Percentiles rank a stretch among this genome's conserved stretches.
Evolutionary conservation across 2,797 vertebrate species (phyloP).

Genomic region (Coreius guichenoti): DNA sequence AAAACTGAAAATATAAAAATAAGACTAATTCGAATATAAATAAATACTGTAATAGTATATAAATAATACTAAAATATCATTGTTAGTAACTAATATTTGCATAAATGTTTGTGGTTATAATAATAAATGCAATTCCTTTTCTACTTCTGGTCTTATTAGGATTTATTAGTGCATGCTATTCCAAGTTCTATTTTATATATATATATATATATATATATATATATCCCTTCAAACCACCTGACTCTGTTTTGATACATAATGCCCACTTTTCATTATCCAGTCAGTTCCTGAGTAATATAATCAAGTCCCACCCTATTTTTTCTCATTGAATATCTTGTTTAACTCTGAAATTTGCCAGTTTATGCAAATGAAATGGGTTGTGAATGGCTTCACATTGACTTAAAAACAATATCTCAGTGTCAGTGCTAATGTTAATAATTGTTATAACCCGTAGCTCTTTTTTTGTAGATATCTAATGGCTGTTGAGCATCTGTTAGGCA

Average conservation of each 20-base stretch:
- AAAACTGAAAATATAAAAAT: not conserved
- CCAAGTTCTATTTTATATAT: too few species aligned
- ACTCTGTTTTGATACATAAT: not conserved
- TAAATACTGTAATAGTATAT: not conserved
- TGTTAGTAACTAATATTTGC: not conserved
- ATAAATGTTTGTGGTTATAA: too few species aligned
- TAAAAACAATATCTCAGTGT: constrained; percentile 7
- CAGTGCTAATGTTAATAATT: constrained; percentile 27
- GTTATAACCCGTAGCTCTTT: constrained; percentile 37
- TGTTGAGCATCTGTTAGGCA: constrained; percentile 41
- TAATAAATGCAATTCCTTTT: too few species aligned
- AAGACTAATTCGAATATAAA: not conserved
- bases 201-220: too few species aligned
- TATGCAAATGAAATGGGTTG: not conserved
- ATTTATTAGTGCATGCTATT: too few species aligned
- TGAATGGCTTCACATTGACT: not conserved
- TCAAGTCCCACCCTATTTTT: not conserved
- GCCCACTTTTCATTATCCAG: not conserved
- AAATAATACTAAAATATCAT: not conserved
- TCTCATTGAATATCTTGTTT: not conserved
- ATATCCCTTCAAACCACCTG: not conserved
- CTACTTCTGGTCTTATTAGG: too few species aligned
- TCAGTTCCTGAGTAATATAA: not conserved
- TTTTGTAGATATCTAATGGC: constrained; percentile 16
- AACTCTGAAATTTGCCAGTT: not conserved